Percentiles rank a stretch among this genome's conserved stretches.
Conservation (phyloP, 2,113 vertebrate species). For the Crypturellus undulatus region DNA sequence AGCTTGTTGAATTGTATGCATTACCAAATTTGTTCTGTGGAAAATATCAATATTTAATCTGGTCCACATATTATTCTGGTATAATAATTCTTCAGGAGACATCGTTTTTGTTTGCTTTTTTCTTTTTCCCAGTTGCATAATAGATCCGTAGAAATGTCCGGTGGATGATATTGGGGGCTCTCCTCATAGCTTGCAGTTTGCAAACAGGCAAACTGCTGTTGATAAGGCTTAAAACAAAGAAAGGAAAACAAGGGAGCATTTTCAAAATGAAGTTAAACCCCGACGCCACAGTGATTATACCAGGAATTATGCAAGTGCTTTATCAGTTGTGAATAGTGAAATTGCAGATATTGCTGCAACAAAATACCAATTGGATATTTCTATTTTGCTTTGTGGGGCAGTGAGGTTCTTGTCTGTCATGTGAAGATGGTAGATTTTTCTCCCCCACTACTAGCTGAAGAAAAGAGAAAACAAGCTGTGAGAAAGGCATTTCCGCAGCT, state of each 20-base stretch:
- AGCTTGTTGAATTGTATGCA: not conserved
- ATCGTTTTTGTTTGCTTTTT: not conserved
- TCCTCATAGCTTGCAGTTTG: constrained; percentile 16
- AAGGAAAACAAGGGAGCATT: not conserved
- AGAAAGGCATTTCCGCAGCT: not conserved
- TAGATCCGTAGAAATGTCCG: not conserved
- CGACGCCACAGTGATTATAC: too few relatives aligned
- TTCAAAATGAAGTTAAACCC: not conserved
- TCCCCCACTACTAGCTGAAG: not conserved
- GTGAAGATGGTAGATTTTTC: not conserved
- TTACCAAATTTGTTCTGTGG: not conserved
- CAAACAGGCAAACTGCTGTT: too few relatives aligned
- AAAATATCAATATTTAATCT: not conserved
- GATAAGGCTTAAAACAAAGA: not conserved
- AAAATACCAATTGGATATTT: not conserved
- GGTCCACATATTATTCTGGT: not conserved
- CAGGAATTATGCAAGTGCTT: not conserved
- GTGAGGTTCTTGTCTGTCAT: not conserved
- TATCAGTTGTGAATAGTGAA: not conserved
- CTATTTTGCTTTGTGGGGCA: not conserved
- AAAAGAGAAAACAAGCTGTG: not conserved
- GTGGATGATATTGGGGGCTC: not conserved
- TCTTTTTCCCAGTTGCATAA: not conserved
- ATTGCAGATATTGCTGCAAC: not conserved
- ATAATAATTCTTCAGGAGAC: not conserved